Percentiles rank a stretch among this genome's conserved stretches.
Evolutionary conservation across 2,797 vertebrate genomes (phyloP).

Genomic region (Cheirogaleus major): DNA sequence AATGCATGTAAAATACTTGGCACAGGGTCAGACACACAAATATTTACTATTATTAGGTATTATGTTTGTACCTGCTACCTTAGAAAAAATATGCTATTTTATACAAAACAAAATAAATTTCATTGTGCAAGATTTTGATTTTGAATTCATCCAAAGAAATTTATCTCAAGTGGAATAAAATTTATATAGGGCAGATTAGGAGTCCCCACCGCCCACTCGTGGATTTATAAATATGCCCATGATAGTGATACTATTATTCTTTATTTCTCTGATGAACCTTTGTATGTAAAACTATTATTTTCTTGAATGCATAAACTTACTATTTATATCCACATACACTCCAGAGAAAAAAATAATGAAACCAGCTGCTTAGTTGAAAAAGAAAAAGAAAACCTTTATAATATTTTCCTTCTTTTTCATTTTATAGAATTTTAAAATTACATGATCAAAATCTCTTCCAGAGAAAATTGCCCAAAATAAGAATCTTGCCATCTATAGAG

Average conservation of each 20-base stretch:
- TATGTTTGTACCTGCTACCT: slow-evolving; percentile 15
- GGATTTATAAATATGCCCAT: not conserved
- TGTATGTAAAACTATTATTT: slow-evolving; percentile 10
- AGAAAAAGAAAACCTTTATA: not conserved
- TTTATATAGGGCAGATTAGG: not conserved
- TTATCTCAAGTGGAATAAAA: slow-evolving; percentile 43
- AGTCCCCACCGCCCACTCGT: not conserved
- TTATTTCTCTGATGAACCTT: not conserved
- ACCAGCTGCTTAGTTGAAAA: slow-evolving; percentile 13
- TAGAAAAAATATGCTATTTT: slow-evolving; percentile 4
- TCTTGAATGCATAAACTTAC: slow-evolving; percentile 49
- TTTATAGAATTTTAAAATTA: slow-evolving; percentile 63
- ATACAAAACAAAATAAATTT: not conserved
- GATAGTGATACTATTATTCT: not conserved
- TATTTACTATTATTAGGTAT: not conserved
- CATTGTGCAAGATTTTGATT: not conserved
- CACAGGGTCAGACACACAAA: not conserved
- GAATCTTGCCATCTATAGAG: slow-evolving; percentile 38
- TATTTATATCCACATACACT: slow-evolving; percentile 31
- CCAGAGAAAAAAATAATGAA: not conserved
- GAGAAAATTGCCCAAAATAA: slow-evolving; percentile 58
- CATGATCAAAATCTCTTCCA: slow-evolving; percentile 60
- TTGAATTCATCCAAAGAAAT: not conserved
- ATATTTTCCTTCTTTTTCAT: slow-evolving; percentile 46
- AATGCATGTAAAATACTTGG: not conserved